Evolutionary conservation across 2,797 vertebrate genomes (phyloP).

Genomic region (Helicolenus hilgendorfi): DNA sequence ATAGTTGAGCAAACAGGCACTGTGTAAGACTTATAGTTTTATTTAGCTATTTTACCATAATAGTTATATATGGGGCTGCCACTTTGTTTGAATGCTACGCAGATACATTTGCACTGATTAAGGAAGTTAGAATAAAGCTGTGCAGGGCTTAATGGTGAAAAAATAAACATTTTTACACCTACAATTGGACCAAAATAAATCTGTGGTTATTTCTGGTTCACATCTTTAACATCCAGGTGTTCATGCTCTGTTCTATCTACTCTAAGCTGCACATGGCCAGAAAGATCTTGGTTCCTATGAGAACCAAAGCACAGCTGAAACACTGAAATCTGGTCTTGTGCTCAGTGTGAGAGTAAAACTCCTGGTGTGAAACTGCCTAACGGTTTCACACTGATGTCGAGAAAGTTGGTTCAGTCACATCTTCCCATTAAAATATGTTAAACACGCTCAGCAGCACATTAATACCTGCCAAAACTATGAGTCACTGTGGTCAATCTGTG

Average conservation of each 20-base stretch:
- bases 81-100: background rate
- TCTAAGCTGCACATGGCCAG: background rate
- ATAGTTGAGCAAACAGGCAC: background rate
- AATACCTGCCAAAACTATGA: background rate
- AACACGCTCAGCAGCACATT: background rate
- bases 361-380: constrained; percentile 2
- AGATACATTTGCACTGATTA: background rate
- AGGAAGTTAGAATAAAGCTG: background rate
- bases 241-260: background rate
- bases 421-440: background rate
- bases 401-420: constrained; percentile 25
- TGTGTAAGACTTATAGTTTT: background rate
- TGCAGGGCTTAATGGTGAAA: background rate
- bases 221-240: background rate
- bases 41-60: no score
- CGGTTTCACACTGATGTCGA: constrained; percentile 41
- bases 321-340: background rate
- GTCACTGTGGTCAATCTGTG: background rate
- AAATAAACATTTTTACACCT: background rate
- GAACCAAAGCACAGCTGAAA: constrained; percentile 15
- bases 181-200: background rate
- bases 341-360: constrained; percentile 29
- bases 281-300: background rate
- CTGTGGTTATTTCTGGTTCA: background rate
- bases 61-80: no score